Evolutionary conservation across 2,888 invertebrate species (phyloP).

Genomic region (Scaeva pyrastri): DNA sequence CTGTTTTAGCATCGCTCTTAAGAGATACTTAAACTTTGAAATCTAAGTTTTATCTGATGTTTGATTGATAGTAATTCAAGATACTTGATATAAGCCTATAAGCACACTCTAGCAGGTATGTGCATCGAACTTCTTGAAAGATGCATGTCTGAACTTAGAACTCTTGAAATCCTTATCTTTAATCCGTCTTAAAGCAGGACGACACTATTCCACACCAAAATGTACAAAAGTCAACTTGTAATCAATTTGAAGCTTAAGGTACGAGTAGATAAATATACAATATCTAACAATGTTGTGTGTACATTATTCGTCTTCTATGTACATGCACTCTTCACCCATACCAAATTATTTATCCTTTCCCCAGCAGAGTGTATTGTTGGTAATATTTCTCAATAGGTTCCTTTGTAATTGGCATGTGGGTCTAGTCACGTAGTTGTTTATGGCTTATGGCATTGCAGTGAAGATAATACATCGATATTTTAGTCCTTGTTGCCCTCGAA

Average conservation of each 20-base stretch:
- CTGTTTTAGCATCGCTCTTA: too few species aligned
- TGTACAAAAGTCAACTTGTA: not conserved
- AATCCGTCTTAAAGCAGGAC: too few species aligned
- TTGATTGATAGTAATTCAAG: too few species aligned
- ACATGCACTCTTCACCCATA: not conserved
- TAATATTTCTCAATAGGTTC: conserved; percentile 30
- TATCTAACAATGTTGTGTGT: not conserved
- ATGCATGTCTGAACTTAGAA: too few species aligned
- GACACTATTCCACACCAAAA: too few species aligned
- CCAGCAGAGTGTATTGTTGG: not conserved
- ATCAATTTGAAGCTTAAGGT: not conserved
- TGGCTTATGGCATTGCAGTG: conserved; percentile 41
- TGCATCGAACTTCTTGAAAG: too few species aligned
- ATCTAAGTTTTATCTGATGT: too few species aligned
- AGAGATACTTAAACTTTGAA: too few species aligned
- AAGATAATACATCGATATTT: conserved; percentile 57
- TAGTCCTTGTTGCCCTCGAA: not conserved
- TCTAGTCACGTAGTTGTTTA: conserved; percentile 64
- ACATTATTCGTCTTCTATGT: not conserved
- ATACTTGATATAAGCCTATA: too few species aligned
- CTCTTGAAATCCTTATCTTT: too few species aligned
- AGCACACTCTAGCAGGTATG: too few species aligned
- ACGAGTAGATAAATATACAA: not conserved
- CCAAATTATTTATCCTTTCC: too few species aligned
- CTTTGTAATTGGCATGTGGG: conserved; percentile 59